Base-by-base conservation (phyloP, 2,113 vertebrate species). In the Esox niger region DNA sequence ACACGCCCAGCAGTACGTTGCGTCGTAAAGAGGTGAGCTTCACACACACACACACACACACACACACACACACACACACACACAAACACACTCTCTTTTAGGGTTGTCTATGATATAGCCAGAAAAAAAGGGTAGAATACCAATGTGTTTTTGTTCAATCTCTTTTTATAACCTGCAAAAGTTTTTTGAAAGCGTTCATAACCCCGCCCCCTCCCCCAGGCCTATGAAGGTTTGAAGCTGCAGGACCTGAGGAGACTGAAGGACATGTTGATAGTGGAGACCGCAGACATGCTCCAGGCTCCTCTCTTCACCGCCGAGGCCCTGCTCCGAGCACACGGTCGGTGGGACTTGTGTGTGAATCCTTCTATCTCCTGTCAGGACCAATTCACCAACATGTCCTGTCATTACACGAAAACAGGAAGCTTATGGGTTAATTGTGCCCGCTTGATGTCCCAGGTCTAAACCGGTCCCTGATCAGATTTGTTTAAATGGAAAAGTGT, bases 261-360 rank as follows among this genome's bases (percentile, higher is more conserved):
- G 89, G 97, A 99, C 84, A 98, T 98, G 96, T 87, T 99, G 87
- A 99, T 99, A 1, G 96, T 99, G 86, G 96, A 99, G 89, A 96
- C 96, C 20, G 97, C 97, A 52, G 97, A 99, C 90, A 99, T 99
- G 97, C 92, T 99, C 66, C 97, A 99, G 82, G 95, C 95, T 25
- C 97, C 97, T 0, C 94, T 99, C 10, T 99, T 99, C 74, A 98
- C 97, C 74, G 96, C 97, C 71, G 97, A 99, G 86, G 97, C 95
- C 75, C 91, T 99, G 46, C 96, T 99, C 61, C 92, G 97, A 69
- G 96, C 97, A 73, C 94, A 98, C 54, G 96, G 97, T 99, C 15
- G 1, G n/a, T 63, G 57, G 30, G 25, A 10, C 27, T 21, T 57
- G 55, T 26, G 55, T 26, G 21, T 26, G 55, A 26, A 25, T 25